Percentiles rank a stretch among this genome's conserved stretches.
Conservation (phyloP, 2,888 invertebrate genomes). For the Morpho achilles region DNA sequence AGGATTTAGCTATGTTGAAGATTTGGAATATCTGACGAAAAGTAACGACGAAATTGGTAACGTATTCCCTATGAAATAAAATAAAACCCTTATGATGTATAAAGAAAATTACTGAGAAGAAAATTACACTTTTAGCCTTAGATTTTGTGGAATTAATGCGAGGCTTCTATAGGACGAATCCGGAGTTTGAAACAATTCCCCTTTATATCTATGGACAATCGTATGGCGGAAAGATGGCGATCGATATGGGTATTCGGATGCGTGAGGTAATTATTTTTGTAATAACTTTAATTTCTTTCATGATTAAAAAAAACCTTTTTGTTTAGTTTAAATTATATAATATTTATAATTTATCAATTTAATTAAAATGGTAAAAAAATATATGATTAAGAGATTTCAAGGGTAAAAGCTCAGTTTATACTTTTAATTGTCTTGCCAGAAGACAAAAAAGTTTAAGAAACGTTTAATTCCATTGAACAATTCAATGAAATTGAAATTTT, state of each 20-base stretch:
- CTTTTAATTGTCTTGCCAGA: no score
- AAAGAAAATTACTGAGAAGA: no score
- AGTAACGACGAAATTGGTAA: constrained; percentile 68
- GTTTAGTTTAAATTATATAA: no score
- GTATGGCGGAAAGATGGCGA: constrained; percentile 96
- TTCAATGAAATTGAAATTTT: no score
- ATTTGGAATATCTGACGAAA: constrained; percentile 44
- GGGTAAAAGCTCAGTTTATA: no score
- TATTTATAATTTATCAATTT: no score
- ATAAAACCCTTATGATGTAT: neutral
- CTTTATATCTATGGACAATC: constrained; percentile 94
- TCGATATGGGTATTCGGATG: constrained; percentile 85
- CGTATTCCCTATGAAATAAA: neutral
- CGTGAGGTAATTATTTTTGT: constrained; percentile 55
- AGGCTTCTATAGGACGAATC: constrained; percentile 82
- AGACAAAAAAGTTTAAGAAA: no score
- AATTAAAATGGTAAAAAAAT: no score
- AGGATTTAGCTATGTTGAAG: constrained; percentile 90
- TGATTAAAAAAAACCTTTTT: no score
- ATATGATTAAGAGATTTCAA: no score
- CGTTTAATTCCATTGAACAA: no score
- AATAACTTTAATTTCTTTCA: no score
- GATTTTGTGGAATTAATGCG: constrained; percentile 88
- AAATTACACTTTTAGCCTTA: constrained; percentile 59
- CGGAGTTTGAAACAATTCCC: constrained; percentile 85